A percentile compares a stretch with the other conserved stretches of the same genome.
Conservation (phyloP, 2,797 vertebrate genomes). For the Sarcophilus harrisii region DNA sequence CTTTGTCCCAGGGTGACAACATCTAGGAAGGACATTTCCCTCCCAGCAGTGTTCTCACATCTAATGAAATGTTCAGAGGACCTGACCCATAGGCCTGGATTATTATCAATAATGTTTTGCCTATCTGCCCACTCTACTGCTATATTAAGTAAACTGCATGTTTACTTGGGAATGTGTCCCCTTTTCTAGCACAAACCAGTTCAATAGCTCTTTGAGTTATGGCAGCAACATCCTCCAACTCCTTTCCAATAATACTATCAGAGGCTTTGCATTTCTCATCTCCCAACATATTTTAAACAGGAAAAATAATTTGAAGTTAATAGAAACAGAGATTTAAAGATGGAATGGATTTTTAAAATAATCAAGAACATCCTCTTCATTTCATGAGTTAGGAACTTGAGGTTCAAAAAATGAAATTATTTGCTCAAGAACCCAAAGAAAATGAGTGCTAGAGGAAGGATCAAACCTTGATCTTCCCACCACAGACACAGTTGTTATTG, state of each 20-base stretch:
- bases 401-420: not conserved
- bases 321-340: not conserved
- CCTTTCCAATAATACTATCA: not conserved
- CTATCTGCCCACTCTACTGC: not conserved
- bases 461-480: not conserved
- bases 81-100: not conserved
- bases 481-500: not conserved
- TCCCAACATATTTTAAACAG: not conserved
- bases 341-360: not conserved
- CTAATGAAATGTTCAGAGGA: not conserved
- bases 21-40: not conserved
- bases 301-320: not conserved
- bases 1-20: not conserved
- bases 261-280: not conserved
- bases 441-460: not conserved
- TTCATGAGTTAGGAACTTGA: not conserved
- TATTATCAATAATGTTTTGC: not conserved
- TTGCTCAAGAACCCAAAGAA: not conserved
- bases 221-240: not conserved
- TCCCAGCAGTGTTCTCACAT: not conserved
- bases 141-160: not conserved
- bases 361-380: fast-evolving
- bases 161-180: not conserved
- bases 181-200: not conserved
- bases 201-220: not conserved